Evolutionary conservation across 2,113 vertebrate genomes (phyloP), one percentile per base, ranked within the genome.

Genomic region (Blennius ocellaris): DNA sequence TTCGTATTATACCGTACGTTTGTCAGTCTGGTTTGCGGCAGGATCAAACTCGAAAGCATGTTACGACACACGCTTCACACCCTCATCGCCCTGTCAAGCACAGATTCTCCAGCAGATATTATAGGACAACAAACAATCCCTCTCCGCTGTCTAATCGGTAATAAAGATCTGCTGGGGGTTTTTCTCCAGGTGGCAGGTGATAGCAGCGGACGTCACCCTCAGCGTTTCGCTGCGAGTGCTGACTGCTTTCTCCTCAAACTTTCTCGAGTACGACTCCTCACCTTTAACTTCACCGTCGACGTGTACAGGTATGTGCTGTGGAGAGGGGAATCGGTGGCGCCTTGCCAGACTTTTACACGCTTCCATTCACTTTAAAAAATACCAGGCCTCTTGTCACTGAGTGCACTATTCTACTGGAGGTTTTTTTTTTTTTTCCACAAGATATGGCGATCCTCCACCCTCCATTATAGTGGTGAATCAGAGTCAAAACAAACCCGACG

Each of bases 131-230:
- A 92, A 93, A 92, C 84, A 92, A 43, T 76, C 63, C 38, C 81
- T 83, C 64, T 73, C 30, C 12, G 51, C 65, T 3, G 2, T 82
- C 78, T 90, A 90, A 93, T 94, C 93, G 86, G 80, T 51, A 41
- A 30, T 44, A 75, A 47, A 57, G 75, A 94, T 94, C 91, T 92
- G 43, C 71, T 47, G 57, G 67, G 59, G 73, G 40, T 55, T 89
- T 87, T 87, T 86, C 83, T 82, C 72, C 89, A 90, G 90, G 90
- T 94, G 92, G 82, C 90, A 92, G 86, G 86, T 90, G 89, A 92
- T 82, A 82, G 67, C 70, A 81, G 55, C 64, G 84, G 83, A 89
- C 82, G 87, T 88, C 86, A 84, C 70, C 71, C 65, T 69, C 52
- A 55, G 37, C 72, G 83, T 90, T 65, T 88, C 83, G 77, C 44